Evolutionary conservation across 2,888 invertebrate genomes (phyloP).

Genomic region (Protophormia terraenovae): DNA sequence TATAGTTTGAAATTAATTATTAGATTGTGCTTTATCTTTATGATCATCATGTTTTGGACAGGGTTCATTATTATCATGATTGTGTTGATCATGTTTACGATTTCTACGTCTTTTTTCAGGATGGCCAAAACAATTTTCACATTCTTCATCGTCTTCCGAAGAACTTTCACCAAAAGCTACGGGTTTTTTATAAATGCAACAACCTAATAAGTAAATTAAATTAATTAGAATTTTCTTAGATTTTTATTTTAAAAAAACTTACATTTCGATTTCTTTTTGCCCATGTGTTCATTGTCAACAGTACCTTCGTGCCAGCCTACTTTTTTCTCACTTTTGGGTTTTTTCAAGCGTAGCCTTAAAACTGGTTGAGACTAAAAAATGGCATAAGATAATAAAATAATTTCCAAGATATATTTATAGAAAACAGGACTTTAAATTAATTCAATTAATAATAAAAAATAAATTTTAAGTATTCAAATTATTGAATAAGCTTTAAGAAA

Average conservation of each 20-base stretch:
- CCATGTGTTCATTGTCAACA: conserved; percentile 96
- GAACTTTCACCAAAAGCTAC: conserved; percentile 93
- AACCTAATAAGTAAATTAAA: conserved; percentile 84
- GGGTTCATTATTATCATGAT: conserved; percentile 50
- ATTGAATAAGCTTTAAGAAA: too few species aligned
- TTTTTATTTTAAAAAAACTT: conserved; percentile 77
- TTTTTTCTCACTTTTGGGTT: conserved; percentile 88
- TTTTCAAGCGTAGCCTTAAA: conserved; percentile 86
- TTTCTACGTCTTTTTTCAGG: conserved; percentile 85
- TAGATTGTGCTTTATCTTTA: conserved; percentile 20
- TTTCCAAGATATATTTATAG: neutral
- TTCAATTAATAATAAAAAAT: too few species aligned
- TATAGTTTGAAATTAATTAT: neutral
- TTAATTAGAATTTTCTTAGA: neutral
- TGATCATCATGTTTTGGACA: conserved; percentile 23
- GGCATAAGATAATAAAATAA: neutral
- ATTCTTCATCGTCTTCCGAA: conserved; percentile 90
- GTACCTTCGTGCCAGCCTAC: conserved; percentile 95
- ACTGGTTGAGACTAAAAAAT: conserved; percentile 79
- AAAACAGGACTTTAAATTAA: too few species aligned
- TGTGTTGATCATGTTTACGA: conserved; percentile 57
- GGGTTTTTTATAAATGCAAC: conserved; percentile 97
- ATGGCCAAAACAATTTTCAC: conserved; percentile 93
- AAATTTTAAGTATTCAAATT: too few species aligned
- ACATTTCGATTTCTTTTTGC: conserved; percentile 98